phyloP scores from a whole-genome alignment of 2,113 vertebrate species.

The Poeciliopsis prolifica region DNA sequence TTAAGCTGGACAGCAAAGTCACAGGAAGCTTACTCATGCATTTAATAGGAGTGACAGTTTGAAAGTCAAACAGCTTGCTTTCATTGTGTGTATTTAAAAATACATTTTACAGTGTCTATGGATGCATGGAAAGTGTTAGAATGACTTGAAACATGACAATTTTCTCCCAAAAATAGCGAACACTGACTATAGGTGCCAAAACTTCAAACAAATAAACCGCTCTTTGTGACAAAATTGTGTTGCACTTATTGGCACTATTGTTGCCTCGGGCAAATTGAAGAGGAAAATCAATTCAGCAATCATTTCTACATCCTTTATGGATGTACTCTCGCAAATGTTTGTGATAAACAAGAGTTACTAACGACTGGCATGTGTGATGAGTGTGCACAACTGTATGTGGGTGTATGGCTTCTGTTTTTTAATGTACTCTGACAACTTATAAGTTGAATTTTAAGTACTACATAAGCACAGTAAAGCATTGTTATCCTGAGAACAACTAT shows the following conservation, averaged over 20 bases:
- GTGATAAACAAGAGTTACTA: conserved; percentile 43
- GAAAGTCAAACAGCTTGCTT: conserved; percentile 50
- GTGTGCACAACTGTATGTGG: conserved; percentile 1
- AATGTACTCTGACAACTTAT: conserved; percentile 14
- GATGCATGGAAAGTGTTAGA: conserved; percentile 8
- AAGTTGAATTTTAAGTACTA: conserved; percentile 4
- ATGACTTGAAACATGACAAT: neutral
- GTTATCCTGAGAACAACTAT: neutral
- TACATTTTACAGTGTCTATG: conserved; percentile 25
- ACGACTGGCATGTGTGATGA: conserved; percentile 43
- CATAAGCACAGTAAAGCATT: neutral
- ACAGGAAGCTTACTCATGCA: conserved; percentile 37
- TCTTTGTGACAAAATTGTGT: conserved; percentile 56
- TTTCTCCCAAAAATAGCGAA: conserved; percentile 12
- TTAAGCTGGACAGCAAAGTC: conserved; percentile 33
- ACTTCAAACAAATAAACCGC: conserved; percentile 30
- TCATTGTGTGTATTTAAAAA: conserved; percentile 32
- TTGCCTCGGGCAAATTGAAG: conserved; percentile 51
- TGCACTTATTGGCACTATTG: conserved; percentile 52
- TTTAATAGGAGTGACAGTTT: conserved; percentile 31
- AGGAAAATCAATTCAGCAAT: conserved; percentile 63
- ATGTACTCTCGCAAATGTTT: conserved; percentile 45
- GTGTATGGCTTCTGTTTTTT: conserved; percentile 10
- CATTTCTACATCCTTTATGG: conserved; percentile 59
- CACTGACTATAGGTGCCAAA: conserved; percentile 10